Percentiles rank a stretch among this genome's conserved stretches.
phyloP scores from a whole-genome alignment of 2,888 invertebrate genomes.

The Limenitis camilla region DNA sequence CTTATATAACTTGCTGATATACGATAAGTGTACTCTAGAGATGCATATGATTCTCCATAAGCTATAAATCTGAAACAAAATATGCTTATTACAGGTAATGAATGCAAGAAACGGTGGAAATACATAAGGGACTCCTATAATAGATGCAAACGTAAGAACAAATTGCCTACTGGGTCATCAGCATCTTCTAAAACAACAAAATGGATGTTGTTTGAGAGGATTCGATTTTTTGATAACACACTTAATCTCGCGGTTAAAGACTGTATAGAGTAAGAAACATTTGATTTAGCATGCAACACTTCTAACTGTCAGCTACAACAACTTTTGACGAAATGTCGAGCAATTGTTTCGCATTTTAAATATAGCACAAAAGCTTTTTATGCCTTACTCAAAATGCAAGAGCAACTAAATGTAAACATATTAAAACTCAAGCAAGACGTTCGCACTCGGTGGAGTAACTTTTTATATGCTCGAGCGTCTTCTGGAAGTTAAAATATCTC shows the following conservation, averaged over 20 bases:
- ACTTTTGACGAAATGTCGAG: conserved; percentile 25
- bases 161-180: too few species aligned
- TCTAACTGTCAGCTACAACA: background rate
- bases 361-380: conserved; percentile 25
- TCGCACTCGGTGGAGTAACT: conserved; percentile 29
- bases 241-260: conserved; percentile 28
- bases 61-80: too few species aligned
- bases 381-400: conserved; percentile 25
- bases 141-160: too few species aligned
- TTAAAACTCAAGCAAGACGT: conserved; percentile 33
- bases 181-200: too few species aligned
- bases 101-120: too few species aligned
- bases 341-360: conserved; percentile 30
- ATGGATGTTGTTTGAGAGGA: too few species aligned
- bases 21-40: too few species aligned
- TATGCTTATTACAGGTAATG: too few species aligned
- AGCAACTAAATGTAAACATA: conserved; percentile 20
- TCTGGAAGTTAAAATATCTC: conserved; percentile 22
- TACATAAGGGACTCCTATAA: too few species aligned
- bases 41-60: too few species aligned
- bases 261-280: conserved; percentile 23
- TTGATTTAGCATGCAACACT: conserved; percentile 17
- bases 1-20: too few species aligned
- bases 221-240: conserved; percentile 28
- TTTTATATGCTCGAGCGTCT: conserved; percentile 28